phyloP scores from a whole-genome alignment of 2,113 vertebrate species.

The Heterochromis multidens region DNA sequence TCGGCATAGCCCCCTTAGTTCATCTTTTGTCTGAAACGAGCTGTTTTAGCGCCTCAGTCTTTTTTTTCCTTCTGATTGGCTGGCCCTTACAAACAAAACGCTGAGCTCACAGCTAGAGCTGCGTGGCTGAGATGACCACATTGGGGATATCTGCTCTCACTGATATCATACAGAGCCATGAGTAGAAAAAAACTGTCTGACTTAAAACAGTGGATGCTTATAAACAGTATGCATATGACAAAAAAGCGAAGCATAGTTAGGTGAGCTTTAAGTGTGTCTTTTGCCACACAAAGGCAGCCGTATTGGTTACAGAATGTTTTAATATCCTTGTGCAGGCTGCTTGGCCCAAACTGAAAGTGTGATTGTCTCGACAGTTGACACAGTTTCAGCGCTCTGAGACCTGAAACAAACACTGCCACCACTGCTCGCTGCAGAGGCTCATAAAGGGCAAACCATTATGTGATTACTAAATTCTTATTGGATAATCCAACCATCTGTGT shows the following conservation, averaged over 20 bases:
- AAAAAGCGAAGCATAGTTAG: not conserved
- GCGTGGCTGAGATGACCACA: too few species aligned
- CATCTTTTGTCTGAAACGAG: not conserved
- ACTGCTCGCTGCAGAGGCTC: not conserved
- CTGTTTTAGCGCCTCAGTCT: not conserved
- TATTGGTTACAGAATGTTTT: not conserved
- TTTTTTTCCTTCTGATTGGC: not conserved
- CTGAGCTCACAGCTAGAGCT: not conserved
- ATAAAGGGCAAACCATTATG: not conserved
- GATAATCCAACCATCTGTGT: not conserved
- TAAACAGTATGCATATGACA: too few species aligned
- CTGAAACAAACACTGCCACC: not conserved
- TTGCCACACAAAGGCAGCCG: accelerated
- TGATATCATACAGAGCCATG: not conserved
- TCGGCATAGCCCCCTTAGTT: not conserved
- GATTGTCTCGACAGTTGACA: not conserved
- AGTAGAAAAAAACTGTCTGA: too few species aligned
- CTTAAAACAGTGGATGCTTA: too few species aligned
- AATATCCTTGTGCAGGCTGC: not conserved
- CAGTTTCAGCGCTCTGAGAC: not conserved
- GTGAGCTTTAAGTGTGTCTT: not conserved
- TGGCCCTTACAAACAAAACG: not conserved
- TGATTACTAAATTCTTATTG: not conserved
- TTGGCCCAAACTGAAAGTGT: not conserved
- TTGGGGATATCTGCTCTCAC: too few species aligned